Base-by-base conservation (phyloP, 1,140 invertebrate species). In the Episyrphus balteatus region DNA sequence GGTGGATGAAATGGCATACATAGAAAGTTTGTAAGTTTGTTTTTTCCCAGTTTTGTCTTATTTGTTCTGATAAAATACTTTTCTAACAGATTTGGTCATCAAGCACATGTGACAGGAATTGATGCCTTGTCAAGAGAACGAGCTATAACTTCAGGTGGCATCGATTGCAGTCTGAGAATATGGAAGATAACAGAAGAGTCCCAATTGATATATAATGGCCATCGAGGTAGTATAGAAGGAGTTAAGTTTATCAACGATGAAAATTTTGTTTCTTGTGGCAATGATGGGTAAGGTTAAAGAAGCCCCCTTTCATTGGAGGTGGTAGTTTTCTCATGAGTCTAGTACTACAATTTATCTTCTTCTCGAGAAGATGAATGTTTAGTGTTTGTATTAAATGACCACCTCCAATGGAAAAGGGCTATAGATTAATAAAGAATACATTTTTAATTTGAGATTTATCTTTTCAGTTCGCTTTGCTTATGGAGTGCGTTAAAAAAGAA, bases 151-250 rank as follows among this genome's bases (percentile, higher is more conserved):
- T 80, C 84, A 42, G 94, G 94, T 37, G 91, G 92, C 21, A 76
- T 82, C 49, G 95, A 98, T 66, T 78, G 77, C 34, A 80, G 85
- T 8, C 67, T 97, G 36, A 75, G 92, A 52, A 79, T 98, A 53
- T 98, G 93, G 92, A 97, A 98, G 70, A 87, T 98, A 49, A 79
- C 85, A 0, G 93, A 98, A 73, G 94, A 98, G 65, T 95, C 92
- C 39, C 94, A 98, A 61, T 72, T 98, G 8, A 85, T 97, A 50
- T 98, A 88, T 67, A 89, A 93, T 63, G 87, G 83, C 1, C 80
- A 83, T 53, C 66, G 71, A 46, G 83, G 83, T 36, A 89, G 83
- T 52, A 82, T 96, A 42, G 94, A 98, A 70, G 78, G 75, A 58
- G 87, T 97, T 0, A 86, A 83, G 62, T 72, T 95, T 26, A 81